Percentiles rank a stretch among this genome's conserved stretches.
phyloP scores from a whole-genome alignment of 1,140 invertebrate species.

The Schlechtendalia chinensis region DNA sequence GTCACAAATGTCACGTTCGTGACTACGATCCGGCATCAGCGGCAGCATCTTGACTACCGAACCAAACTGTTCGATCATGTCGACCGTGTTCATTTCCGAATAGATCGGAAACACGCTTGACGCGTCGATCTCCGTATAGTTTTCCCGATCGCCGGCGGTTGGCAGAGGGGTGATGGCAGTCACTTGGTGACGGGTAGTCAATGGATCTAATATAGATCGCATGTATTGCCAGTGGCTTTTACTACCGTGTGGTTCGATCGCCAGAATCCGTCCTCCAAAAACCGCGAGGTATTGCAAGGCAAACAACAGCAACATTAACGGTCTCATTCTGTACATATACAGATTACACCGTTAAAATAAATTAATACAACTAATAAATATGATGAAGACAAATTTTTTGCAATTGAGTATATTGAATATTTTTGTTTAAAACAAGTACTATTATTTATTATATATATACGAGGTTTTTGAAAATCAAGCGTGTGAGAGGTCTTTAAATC shows the following conservation, averaged over 20 bases:
- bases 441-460: too few relatives aligned
- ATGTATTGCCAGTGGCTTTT: constrained; percentile 57
- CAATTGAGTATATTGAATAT: too few relatives aligned
- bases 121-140: constrained; percentile 19
- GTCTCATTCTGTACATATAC: not conserved
- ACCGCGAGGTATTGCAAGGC: not conserved
- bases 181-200: constrained; percentile 55
- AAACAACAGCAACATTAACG: not conserved
- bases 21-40: constrained; percentile 3
- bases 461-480: too few relatives aligned
- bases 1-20: constrained; percentile 33
- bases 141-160: not conserved
- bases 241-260: constrained; percentile 52
- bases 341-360: too few relatives aligned
- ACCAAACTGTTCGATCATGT: not conserved
- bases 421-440: too few relatives aligned
- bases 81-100: not conserved
- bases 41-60: not conserved
- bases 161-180: constrained; percentile 52
- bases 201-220: constrained; percentile 53
- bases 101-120: not conserved
- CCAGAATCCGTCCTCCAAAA: constrained; percentile 51
- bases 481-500: too few relatives aligned
- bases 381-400: too few relatives aligned
- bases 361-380: too few relatives aligned